Percentiles rank a stretch among this genome's conserved stretches.
Evolutionary conservation across 2,113 vertebrate genomes (phyloP).

Genomic region (Ursus arctos): DNA sequence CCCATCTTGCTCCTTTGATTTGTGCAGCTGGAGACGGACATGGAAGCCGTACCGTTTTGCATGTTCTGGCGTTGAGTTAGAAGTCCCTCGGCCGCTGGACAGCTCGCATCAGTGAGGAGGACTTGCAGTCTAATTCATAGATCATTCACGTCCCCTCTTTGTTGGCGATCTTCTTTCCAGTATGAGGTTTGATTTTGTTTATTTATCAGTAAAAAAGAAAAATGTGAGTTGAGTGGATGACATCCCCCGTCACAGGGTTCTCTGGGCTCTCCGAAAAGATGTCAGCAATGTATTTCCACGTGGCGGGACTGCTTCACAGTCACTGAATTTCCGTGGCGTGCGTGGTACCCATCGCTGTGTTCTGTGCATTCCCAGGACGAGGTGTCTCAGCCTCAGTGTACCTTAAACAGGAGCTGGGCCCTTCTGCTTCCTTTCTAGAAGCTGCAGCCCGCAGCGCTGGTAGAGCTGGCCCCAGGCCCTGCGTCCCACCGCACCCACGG

Average conservation of each 20-base stretch:
- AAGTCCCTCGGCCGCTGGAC: slow-evolving; percentile 51
- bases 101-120: slow-evolving; percentile 45
- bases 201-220: neutral
- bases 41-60: neutral
- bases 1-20: neutral
- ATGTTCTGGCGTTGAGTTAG: neutral
- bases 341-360: rapidly evolving
- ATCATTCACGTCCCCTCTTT: neutral
- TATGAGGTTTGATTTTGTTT: slow-evolving; percentile 26
- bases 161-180: neutral
- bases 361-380: rapidly evolving
- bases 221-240: neutral
- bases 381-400: neutral
- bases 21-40: slow-evolving; percentile 29
- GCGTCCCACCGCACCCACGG: rapidly evolving
- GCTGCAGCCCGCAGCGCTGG: rapidly evolving
- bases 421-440: rapidly evolving
- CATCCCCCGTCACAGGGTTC: too few relatives aligned
- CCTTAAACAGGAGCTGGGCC: neutral
- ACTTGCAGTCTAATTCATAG: slow-evolving; percentile 4
- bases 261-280: too few relatives aligned
- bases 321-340: too few relatives aligned
- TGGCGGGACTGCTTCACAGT: rapidly evolving
- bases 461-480: rapidly evolving
- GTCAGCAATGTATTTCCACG: neutral